Percentiles rank a stretch among this genome's conserved stretches.
phyloP scores from a whole-genome alignment of 2,113 vertebrate genomes.

The Acanthisitta chloris region DNA sequence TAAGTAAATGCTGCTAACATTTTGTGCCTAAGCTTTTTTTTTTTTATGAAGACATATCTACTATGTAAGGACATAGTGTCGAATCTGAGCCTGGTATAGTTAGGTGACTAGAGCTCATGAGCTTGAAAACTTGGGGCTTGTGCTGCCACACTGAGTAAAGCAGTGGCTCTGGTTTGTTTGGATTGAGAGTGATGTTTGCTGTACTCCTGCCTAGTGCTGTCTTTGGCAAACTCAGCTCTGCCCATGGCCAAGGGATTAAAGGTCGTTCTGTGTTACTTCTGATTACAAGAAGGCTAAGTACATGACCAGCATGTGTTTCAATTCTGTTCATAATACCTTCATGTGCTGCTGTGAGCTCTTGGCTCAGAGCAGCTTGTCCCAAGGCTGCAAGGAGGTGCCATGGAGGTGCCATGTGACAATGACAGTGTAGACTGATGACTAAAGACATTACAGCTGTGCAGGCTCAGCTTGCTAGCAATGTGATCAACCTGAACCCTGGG shows the following conservation, averaged over 20 bases:
- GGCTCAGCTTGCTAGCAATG: not conserved
- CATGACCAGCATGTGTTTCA: not conserved
- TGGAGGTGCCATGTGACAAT: not conserved
- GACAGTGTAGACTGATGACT: not conserved
- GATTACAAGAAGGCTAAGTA: not conserved
- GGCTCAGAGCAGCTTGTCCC: not conserved
- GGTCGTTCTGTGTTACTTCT: not conserved
- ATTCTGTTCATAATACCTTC: not conserved
- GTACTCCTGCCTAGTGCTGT: not conserved
- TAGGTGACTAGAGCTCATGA: not conserved
- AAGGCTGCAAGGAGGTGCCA: not conserved
- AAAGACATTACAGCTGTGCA: not conserved
- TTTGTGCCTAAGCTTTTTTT: too few relatives aligned
- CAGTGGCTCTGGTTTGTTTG: accelerated
- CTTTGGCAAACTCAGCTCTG: not conserved
- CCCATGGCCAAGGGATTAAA: not conserved
- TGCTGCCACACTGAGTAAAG: not conserved
- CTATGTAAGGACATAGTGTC: not conserved
- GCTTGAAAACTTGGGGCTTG: not conserved
- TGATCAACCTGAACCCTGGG: not conserved
- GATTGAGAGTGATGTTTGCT: not conserved
- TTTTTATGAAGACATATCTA: too few relatives aligned
- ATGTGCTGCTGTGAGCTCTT: not conserved
- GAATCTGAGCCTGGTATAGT: not conserved
- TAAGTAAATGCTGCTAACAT: too few relatives aligned